Base-by-base conservation (phyloP, 2,888 invertebrate genomes). In the Orthonevra nobilis region DNA sequence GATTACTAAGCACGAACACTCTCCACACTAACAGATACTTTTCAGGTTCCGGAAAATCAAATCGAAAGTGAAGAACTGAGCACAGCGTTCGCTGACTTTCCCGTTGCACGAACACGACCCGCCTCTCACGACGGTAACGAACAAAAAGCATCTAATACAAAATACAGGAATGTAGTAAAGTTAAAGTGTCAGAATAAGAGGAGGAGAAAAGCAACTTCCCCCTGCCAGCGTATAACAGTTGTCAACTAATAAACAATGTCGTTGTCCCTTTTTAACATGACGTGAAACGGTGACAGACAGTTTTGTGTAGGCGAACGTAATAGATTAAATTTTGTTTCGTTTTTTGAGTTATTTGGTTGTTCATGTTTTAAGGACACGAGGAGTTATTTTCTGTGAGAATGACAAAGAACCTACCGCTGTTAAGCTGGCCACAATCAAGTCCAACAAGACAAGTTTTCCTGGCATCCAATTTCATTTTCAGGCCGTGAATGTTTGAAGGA, bases 71-170 rank as follows among this genome's bases (percentile, higher is more conserved):
- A 63, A 44, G 19, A 32, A 50, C 6, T 28, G 14, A 10, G 20
- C 28, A 40, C 32, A 50, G 30, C 19, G 36, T 48, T 38, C 23
- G 17, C 12, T 30, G 26, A 38, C 42, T 66, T 15, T 52, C n/a
- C 60, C 74, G 60, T 54, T 54, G 17, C 58, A 36, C 46, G 23
- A 50, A 46, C 23, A 42, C 60, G 54, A 52, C 30, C 40, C 66
- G 34, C 44, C 44, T 60, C 34, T 32, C 38, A 1, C 64, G 66
- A 52, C 38, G 60, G 61, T 34, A 42, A 28, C 61, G 40, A 75
- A 61, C 19, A 44, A 46, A 63, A 40, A 75, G 48, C 61, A 56
- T 34, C 61, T 48, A 38, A 60, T 58, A 48, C 54, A n/a, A n/a
- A n/a, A n/a, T n/a, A n/a, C n/a, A 40, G 63, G 56, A 75, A 42